Evolutionary conservation across 2,113 vertebrate species (phyloP), one percentile per base, ranked within the genome.

Genomic region (Calyptommatus sinebrachiatus): DNA sequence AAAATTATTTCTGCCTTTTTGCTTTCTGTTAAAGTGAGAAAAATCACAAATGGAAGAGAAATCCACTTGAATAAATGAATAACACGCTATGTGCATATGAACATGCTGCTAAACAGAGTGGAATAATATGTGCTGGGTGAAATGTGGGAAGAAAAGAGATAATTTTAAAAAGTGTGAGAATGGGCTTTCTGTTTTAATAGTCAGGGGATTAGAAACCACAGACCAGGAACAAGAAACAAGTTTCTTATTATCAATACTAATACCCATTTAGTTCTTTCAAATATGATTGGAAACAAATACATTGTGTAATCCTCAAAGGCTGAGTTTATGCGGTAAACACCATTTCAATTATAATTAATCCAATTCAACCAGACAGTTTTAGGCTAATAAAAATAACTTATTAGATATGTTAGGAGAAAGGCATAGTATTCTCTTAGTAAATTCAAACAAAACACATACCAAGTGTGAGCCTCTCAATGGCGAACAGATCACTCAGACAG

Each of bases 141-240:
- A 73, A 50, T 73, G 12, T 28, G 45, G 71, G 48, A n/a, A 73
- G 73, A 41, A 16, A 53, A 67, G 62, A 73, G 62, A 73, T 80
- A 73, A 80, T 77, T 69, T 77, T 69, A 68, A 28, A 69, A 29
- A 77, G 65, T 57, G 46, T 28, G 28, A 68, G 65, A 77, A 77
- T 57, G 18, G 65, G 76, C 57, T 77, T 77, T 77, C 65, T 77
- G 76, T 57, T 77, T 77, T 77, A 77, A 69, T 80, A 79, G 46
- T 73, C 12, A 73, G 46, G 78, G 70, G 71, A 77, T 80, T 80
- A 73, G 61, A 77, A 77, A 62, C 69, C 26, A 79, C 69, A 31
- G 70, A 22, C 68, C 31, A 61, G 67, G 9, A 28, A 65, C 7
- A 71, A 62, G 24, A n/a, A 61, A 71, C 8, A 72, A 24, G 35